Evolutionary conservation across 2,797 vertebrate species (phyloP).

Genomic region (Phataginus tricuspis): DNA sequence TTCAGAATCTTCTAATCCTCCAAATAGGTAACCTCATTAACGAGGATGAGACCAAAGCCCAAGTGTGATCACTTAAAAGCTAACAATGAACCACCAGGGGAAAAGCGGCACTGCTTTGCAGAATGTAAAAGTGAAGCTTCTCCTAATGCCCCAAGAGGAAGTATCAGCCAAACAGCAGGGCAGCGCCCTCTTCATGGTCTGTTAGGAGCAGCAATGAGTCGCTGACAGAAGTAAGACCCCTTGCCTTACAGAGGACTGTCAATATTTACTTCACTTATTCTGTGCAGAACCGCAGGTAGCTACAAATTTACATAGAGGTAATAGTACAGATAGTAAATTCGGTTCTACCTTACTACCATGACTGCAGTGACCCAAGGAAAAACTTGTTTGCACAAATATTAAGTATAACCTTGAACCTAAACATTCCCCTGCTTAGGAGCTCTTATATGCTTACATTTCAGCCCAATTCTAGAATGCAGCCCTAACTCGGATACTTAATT

Average conservation of each 20-base stretch:
- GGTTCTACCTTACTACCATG: neutral
- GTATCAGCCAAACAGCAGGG: neutral
- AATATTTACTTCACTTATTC: neutral
- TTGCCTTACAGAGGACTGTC: neutral
- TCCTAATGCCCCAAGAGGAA: neutral
- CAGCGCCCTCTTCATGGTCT: neutral
- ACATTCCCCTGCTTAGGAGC: neutral
- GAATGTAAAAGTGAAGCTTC: neutral
- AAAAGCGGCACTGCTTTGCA: neutral
- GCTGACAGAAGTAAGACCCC: neutral
- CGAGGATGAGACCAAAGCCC: slow-evolving; percentile 24
- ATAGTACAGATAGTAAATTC: neutral
- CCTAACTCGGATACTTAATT: neutral
- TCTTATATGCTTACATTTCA: neutral
- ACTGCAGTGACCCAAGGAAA: neutral
- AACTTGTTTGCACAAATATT: neutral
- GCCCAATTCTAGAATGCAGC: neutral
- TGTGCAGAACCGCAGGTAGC: neutral
- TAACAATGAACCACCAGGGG: neutral
- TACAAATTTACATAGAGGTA: neutral
- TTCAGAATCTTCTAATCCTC: slow-evolving; percentile 68
- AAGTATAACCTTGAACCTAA: neutral
- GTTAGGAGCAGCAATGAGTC: neutral
- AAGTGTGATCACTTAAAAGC: slow-evolving; percentile 63
- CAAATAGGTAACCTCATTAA: slow-evolving; percentile 58